Evolutionary conservation across 2,113 vertebrate genomes (phyloP).

Genomic region (Salvator merianae): DNA sequence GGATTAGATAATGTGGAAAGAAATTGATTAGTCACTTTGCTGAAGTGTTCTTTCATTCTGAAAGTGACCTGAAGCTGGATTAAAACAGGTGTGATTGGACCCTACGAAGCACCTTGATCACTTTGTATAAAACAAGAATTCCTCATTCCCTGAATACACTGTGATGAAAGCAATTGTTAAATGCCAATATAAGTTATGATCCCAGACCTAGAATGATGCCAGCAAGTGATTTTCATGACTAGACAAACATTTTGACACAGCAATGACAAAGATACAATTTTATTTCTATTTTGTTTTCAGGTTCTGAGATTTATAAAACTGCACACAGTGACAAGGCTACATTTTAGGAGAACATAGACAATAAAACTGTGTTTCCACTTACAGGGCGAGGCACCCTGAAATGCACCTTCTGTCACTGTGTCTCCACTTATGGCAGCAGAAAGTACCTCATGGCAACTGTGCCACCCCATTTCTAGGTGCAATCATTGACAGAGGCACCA

Average conservation of each 20-base stretch:
- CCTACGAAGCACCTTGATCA: neutral
- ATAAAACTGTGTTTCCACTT: neutral
- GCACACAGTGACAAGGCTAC: neutral
- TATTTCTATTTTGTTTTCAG: neutral
- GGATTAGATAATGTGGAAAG: too few species aligned
- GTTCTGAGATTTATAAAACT: neutral
- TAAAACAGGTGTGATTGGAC: too few species aligned
- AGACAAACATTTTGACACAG: neutral
- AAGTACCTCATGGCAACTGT: too few species aligned
- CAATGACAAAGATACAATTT: neutral
- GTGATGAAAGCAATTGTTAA: neutral
- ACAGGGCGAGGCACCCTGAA: too few species aligned
- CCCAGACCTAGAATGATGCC: neutral
- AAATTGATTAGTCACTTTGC: too few species aligned
- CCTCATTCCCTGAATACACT: neutral
- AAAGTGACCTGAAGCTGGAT: too few species aligned
- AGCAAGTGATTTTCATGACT: slow-evolving; percentile 2
- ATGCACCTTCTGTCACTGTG: too few species aligned
- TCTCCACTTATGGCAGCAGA: too few species aligned
- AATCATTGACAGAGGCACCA: too few species aligned
- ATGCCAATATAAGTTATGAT: neutral
- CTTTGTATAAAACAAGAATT: neutral
- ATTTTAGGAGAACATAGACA: neutral
- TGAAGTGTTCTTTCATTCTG: too few species aligned
- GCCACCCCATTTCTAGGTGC: too few species aligned